Evolutionary conservation across 2,888 invertebrate genomes (phyloP), one percentile per base, ranked within the genome.

Genomic region (Agrochola litura): DNA sequence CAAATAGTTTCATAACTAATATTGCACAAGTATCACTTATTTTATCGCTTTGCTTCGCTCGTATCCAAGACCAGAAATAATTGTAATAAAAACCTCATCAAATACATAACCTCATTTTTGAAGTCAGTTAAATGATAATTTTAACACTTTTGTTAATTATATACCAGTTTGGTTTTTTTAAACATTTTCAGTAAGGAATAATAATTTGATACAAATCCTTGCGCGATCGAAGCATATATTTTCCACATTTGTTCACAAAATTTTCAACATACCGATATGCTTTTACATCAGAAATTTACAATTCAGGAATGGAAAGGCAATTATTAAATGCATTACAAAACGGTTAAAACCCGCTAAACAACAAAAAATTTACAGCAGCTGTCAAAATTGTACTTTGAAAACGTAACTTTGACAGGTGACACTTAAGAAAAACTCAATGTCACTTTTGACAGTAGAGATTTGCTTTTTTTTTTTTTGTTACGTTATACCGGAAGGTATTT

Each of bases 11-110:
- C 84, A 78, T 87, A 88, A 66, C 90, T 91, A 91, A 90, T 91
- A 91, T 91, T 91, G 91, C 91, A 91, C 91, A 79, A 77, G 66
- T 89, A 91, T 90, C 89, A 90, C 90, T 88, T 83, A 85, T 82
- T 70, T 76, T 78, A 71, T 73, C 46, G 19, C 22, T n/a, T 54
- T 25, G 56, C 79, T 77, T 79, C 83, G 77, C 83, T 86, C 83
- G 64, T 41, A 52, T 66, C 46, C 65, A 54, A 52, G 25, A 60
- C 25, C 43, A 16, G 14, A 58, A 54, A 60, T 5, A 30, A 19
- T 43, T 6, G 3, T 3, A 22, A 49, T 30, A 30, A 4, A 49
- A 52, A 46, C 12, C 16, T 8, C 9, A 5, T 49, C 14, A 22
- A 30, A 25, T 16, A 10, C 14, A 49, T n/a, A 30, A 60, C 6